These are phyloP conservation scores for Abrostola triplasia DNA, from an alignment of 2,888 invertebrate species.

Conservation along the genomic window DNA sequence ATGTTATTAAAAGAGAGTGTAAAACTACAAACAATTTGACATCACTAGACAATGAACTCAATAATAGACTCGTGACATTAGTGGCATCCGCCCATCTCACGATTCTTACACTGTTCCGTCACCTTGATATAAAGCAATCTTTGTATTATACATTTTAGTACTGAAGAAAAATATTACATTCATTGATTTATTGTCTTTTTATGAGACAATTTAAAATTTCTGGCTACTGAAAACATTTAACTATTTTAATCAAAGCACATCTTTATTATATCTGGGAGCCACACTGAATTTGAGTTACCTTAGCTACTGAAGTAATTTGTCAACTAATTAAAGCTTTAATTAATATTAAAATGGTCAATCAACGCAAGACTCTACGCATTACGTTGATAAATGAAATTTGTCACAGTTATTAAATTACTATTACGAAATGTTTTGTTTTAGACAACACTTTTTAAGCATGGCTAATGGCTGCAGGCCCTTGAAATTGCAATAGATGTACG, in stretches of 20 bases:
- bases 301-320: too few relatives aligned
- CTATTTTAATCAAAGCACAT: neutral
- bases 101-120: conserved; percentile 58
- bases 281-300: too few relatives aligned
- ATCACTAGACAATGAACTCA: conserved; percentile 19
- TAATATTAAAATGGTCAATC: neutral
- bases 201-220: neutral
- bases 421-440: neutral
- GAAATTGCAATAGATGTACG: neutral
- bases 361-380: neutral
- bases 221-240: conserved; percentile 13
- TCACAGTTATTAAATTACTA: conserved; percentile 3
- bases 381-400: neutral
- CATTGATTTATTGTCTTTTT: neutral
- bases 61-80: conserved; percentile 35
- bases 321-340: neutral
- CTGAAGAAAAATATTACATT: conserved; percentile 2
- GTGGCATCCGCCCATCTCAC: conserved; percentile 32
- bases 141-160: conserved; percentile 54
- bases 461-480: neutral
- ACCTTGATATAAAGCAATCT: conserved; percentile 58
- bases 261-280: too few relatives aligned
- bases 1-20: neutral
- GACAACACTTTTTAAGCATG: neutral
- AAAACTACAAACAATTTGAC: conserved; percentile 16